Evolutionary conservation across 2,113 vertebrate species (phyloP), one percentile per base, ranked within the genome.

Genomic region (Motacilla alba): DNA sequence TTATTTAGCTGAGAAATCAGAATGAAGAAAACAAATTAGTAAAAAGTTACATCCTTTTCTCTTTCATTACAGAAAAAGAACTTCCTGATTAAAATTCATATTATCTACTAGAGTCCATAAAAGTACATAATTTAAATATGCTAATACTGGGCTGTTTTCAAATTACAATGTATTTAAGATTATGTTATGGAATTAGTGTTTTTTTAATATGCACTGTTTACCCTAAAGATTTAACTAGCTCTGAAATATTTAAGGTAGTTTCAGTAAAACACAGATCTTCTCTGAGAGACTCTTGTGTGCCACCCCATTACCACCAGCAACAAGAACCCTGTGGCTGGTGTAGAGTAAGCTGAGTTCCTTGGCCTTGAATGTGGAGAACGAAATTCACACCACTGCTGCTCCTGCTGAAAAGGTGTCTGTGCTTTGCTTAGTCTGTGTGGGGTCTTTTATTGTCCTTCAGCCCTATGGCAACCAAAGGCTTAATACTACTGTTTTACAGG

Each of bases 21-120:
- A 95, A 96, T 13, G 53, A 70, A 80, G 56, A 91, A 91, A 97
- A 96, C 68, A 90, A 97, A 96, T 95, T 93, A 96, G 83, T 73
- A 49, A 87, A 94, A 82, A 94, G 43, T 78, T 83, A 56, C 21
- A 8, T 87, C 16, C 43, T 84, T 89, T 83, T 78, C 7, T 43
- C 10, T 87, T 74, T 74, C 83, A 73, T 89, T 88, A 81, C 15
- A 69, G 37, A 31, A 93, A 87, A 93, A 82, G 73, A 64, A 10
- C 33, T 58, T 9, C 26, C 46, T 97, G 86, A 96, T 97, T 96
- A 95, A 95, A 95, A 94, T 77, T 56, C 30, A 46, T 58, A 62
- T 88, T 92, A 69, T 83, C 89, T 95, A 93, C 94, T 95, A 94
- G 56, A 73, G 22, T 82, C 93, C 87, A 76, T 80, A 79, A 94